Evolutionary conservation across 1,140 invertebrate genomes (phyloP), one percentile per base, ranked within the genome.

Genomic region (Drosophila sproati): DNA sequence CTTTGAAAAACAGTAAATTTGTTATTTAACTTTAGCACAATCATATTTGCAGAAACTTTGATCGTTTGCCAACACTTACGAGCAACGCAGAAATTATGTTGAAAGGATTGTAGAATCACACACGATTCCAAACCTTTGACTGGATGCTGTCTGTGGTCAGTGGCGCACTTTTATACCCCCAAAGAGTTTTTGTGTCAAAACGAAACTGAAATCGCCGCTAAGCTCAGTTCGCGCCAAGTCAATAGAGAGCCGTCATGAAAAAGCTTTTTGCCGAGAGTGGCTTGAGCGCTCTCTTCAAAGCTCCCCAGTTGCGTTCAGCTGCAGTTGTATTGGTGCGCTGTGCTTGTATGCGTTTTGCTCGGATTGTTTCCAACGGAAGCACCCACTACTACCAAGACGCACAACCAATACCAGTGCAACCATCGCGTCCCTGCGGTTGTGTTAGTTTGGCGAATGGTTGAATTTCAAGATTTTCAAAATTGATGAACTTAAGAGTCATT

Each of bases 71-170:
- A 54, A 77, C 80, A 81, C 79, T 91, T 91, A 88, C 82, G 80
- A 81, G 75, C 73, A 85, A 80, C 77, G 80, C 69, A 81, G 72
- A 60, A 66, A 73, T 48, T 56, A 34, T 68, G 73, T 67, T 64
- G 57, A 78, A 77, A 91, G 91, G 91, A 91, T 86, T 86, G 90
- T 91, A 92, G 91, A 91, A 91, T 83, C 83, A 90, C 90, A 60
- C 76, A 76, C 83, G 91, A 91, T 92, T 92, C 91, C 91, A 92
- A 92, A 92, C 89, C 91, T 92, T 92, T 92, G 95, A 95, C 95
- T 95, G 95, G 94, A 95, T 95, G 94, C 94, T 94, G 94, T 94
- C 94, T 93, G 93, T 93, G 93, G 92, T 92, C 91, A 92, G 93
- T 93, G 93, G 93, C 89, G 93, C 93, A 94, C 94, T 95, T 95